Evolutionary conservation across 2,113 vertebrate species (phyloP).

Genomic region (Pycnonotus jocosus): DNA sequence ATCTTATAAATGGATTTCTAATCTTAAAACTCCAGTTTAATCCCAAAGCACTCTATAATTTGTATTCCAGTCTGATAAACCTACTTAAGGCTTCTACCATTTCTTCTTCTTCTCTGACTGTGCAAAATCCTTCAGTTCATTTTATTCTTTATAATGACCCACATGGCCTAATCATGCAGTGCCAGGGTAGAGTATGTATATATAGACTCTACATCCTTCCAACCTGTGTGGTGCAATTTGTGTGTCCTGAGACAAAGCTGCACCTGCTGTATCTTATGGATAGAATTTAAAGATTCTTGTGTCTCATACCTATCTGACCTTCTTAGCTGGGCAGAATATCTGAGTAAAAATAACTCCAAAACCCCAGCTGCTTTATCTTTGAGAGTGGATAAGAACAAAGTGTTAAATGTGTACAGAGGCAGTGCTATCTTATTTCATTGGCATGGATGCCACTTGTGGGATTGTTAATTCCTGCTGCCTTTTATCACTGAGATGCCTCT

Average conservation of each 20-base stretch:
- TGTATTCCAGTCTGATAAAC: background rate
- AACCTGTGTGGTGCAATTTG: background rate
- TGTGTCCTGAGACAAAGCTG: background rate
- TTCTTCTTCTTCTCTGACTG: background rate
- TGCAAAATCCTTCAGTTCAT: background rate
- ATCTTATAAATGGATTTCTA: background rate
- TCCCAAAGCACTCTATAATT: background rate
- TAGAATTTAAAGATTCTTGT: background rate
- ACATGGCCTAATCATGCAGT: background rate
- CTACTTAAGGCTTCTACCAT: background rate
- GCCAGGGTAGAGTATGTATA: background rate
- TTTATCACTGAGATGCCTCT: background rate
- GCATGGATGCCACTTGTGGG: background rate
- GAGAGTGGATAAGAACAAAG: background rate
- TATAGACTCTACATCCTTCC: background rate
- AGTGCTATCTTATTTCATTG: background rate
- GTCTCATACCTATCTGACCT: background rate
- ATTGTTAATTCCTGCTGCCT: background rate
- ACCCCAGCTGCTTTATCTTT: background rate
- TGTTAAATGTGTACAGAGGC: background rate
- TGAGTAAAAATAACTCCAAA: background rate
- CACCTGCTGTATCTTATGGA: background rate
- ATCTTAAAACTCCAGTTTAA: background rate
- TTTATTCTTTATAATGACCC: background rate
- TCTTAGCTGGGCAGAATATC: background rate